Evolutionary conservation across 2,797 vertebrate genomes (phyloP).

Genomic region (Platyrinchus mystaceus): DNA sequence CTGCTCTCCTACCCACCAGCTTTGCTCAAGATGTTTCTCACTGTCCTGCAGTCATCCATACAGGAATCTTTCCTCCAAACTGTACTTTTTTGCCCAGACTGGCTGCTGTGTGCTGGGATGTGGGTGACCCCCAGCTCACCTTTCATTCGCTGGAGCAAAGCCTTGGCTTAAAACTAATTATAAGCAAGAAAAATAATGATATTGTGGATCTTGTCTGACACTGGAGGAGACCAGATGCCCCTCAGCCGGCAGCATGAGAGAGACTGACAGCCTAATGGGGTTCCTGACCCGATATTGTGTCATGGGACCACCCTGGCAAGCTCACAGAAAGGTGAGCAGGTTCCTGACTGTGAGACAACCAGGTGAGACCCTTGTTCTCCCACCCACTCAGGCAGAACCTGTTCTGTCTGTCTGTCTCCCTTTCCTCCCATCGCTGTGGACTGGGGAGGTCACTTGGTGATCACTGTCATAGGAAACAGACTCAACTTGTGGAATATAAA

Average conservation of each 20-base stretch:
- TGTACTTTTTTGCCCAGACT: not conserved
- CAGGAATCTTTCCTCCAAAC: not conserved
- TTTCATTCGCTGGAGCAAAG: not conserved
- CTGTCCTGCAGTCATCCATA: not conserved
- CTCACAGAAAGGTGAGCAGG: not conserved
- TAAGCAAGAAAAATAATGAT: not conserved
- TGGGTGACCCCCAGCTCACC: not conserved
- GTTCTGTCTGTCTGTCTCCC: not conserved
- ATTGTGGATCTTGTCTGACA: not conserved
- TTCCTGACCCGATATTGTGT: not conserved
- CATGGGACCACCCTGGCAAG: not conserved
- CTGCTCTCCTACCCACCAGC: not conserved
- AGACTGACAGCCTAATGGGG: not conserved
- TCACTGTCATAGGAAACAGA: not conserved
- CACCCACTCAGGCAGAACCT: not conserved
- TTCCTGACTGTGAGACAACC: not conserved
- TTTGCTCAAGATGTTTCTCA: not conserved
- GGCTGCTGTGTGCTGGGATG: not conserved
- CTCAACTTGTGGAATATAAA: rapidly evolving
- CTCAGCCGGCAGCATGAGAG: not conserved
- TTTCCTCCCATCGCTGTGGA: rapidly evolving
- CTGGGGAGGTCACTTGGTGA: not conserved
- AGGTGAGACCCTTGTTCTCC: not conserved
- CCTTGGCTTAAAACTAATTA: constrained; percentile 24
- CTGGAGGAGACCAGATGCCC: constrained; percentile 25